Base-by-base conservation (phyloP, 1,140 invertebrate species). In the Calosoma granatense region DNA sequence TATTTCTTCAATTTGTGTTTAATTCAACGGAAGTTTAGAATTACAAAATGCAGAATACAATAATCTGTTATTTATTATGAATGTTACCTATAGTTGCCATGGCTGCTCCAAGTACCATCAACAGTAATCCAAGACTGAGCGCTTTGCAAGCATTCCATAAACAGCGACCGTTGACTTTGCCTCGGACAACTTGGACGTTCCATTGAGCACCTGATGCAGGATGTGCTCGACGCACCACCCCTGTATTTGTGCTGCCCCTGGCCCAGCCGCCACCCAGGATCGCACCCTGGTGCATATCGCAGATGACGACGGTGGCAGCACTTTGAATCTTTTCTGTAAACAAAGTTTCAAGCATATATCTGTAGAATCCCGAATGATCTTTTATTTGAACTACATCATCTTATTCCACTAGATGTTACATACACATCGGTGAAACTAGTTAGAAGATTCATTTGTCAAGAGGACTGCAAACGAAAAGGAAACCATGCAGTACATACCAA, bases 71-170 rank as follows among this genome's bases (percentile, higher is more conserved):
- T 12, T 47, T 12, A 47, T 12, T 47, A 47, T 17, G 41, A 36
- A 9, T 36, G n/a, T 36, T 76, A 89, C 89, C 90, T 68, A 93
- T 83, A n/a, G 87, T 90, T 20, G 90, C 90, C 91, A 94, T 94
- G 41, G 87, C 86, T 51, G 86, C 87, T 39, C 90, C 91, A 30
- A 92, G 78, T 56, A 90, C 74, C 81, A 93, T 88, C 58, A 94
- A 77, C 39, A 92, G 75, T 51, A 92, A 75, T 19, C 90, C 91
- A 58, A 91, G 77, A 59, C 87, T 87, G 4, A 93, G 78, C 21
- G 90, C 90, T 65, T 91, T 88, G 69, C 90, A 92, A 20, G 90
- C 90, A 67, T 92, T 88, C 89, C 90, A 93, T 58, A 93, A 77
- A 69, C 90, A 94, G 64, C 84, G 80, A 20, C 87, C 87, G 62